phyloP scores from a whole-genome alignment of 2,113 vertebrate genomes.

The Melanerpes formicivorus region DNA sequence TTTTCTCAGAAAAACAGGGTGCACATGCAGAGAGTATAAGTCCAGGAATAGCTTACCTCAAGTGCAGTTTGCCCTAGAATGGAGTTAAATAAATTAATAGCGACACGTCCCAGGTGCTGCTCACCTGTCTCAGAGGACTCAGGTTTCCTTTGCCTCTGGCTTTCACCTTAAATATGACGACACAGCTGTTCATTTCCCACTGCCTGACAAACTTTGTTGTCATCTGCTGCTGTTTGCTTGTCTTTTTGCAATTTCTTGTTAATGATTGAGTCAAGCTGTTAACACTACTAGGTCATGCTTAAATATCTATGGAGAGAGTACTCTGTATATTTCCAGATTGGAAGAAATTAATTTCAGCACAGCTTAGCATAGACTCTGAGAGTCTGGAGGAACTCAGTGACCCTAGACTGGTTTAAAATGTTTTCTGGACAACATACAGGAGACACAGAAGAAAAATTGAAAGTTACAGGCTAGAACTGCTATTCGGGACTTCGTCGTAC shows the following conservation, averaged over 20 bases:
- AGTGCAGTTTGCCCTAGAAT: neutral
- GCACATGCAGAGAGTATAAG: neutral
- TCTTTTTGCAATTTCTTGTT: neutral
- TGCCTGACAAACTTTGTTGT: neutral
- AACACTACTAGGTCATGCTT: neutral
- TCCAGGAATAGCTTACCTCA: neutral
- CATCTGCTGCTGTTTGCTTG: neutral
- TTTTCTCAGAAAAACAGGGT: neutral
- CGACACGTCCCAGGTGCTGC: neutral
- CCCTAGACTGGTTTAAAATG: neutral
- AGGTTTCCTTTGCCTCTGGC: neutral
- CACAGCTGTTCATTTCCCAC: neutral
- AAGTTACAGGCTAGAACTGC: neutral
- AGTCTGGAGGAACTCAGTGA: neutral
- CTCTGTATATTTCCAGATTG: neutral
- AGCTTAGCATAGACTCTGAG: neutral
- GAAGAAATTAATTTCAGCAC: neutral
- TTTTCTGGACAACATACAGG: neutral
- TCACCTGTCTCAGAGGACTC: neutral
- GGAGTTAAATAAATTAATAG: neutral
- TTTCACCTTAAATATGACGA: neutral
- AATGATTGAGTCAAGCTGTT: neutral
- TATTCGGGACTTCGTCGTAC: neutral
- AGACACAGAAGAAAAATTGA: neutral
- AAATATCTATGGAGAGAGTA: neutral